Base-by-base conservation (phyloP, 2,797 vertebrate genomes). In the Fistularia commersonii region DNA sequence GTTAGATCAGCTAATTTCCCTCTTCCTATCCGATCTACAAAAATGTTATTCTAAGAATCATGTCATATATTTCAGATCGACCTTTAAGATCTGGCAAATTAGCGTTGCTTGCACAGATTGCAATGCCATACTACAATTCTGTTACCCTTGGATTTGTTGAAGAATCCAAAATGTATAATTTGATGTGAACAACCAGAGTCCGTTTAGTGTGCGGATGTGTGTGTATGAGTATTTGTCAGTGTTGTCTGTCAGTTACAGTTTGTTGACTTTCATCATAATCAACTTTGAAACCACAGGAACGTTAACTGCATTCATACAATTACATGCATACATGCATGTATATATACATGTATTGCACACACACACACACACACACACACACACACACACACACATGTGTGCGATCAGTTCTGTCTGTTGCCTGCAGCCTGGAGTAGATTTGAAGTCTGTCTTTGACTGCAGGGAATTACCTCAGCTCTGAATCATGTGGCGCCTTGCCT, bases 391-490 rank as follows among this genome's bases (percentile, higher is more conserved):
- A 31, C 1, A 31, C 39, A 15, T 41, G 45, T 35, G 54, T 51
- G 8, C 37, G 14, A 58, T 55, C 44, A 23, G 52, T 15, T 53
- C 45, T 14, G 57, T 72, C 47, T 65, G 35, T 53, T 8, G 70
- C 61, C 75, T 62, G 69, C 36, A 46, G 69, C 65, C 47, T 10
- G 9, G 37, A 73, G 69, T 48, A 14, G 41, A 62, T 67, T 66
- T 69, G 67, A 72, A 77, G 76, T 69, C 67, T 51, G 78, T 77
- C 58, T 73, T 56, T 1, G 66, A 58, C 78, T 56, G 68, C 64
- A 64, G 69, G 81, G 78, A 74, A 86, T 90, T 66, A 89, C 87
- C 81, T 89, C 85, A 89, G 73, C 80, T 42, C 69, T 57, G 74
- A 87, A 74, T 83, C 85, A 85, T 82, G 78, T 77, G 77, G 73